phyloP scores from a whole-genome alignment of 1,140 invertebrate species.

The Danaus plexippus region DNA sequence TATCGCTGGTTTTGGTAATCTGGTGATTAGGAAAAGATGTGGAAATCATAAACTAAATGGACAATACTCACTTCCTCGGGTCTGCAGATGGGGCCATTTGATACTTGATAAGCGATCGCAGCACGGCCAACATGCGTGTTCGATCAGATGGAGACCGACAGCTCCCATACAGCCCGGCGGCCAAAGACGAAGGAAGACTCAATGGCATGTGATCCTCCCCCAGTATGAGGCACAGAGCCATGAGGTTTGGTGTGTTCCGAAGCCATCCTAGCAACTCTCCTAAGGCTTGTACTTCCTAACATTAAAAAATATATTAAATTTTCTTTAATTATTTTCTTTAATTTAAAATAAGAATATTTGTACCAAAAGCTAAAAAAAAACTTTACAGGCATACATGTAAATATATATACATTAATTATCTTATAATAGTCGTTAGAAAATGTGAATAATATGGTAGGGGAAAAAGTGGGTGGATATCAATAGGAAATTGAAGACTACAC shows the following conservation, averaged over 20 bases:
- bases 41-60: no score
- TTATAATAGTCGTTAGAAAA: no score
- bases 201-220: slow-evolving; percentile 79
- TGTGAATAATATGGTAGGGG: neutral
- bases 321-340: neutral
- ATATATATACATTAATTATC: no score
- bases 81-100: slow-evolving; percentile 87
- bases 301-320: slow-evolving; percentile 20
- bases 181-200: slow-evolving; percentile 78
- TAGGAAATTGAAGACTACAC: neutral
- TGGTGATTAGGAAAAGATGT: no score
- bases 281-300: slow-evolving; percentile 81
- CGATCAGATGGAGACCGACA: slow-evolving; percentile 86
- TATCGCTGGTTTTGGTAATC: no score
- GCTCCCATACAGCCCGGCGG: slow-evolving; percentile 88
- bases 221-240: slow-evolving; percentile 85
- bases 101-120: slow-evolving; percentile 87
- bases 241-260: slow-evolving; percentile 83
- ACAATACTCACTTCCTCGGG: slow-evolving; percentile 77
- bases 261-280: slow-evolving; percentile 86
- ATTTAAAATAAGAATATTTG: no score
- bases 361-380: neutral
- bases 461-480: slow-evolving; percentile 31
- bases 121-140: slow-evolving; percentile 80
- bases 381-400: neutral